These are phyloP conservation scores for Scaptodrosophila lebanonensis DNA, from an alignment of 1,140 invertebrate species.

Conservation along the genomic window DNA sequence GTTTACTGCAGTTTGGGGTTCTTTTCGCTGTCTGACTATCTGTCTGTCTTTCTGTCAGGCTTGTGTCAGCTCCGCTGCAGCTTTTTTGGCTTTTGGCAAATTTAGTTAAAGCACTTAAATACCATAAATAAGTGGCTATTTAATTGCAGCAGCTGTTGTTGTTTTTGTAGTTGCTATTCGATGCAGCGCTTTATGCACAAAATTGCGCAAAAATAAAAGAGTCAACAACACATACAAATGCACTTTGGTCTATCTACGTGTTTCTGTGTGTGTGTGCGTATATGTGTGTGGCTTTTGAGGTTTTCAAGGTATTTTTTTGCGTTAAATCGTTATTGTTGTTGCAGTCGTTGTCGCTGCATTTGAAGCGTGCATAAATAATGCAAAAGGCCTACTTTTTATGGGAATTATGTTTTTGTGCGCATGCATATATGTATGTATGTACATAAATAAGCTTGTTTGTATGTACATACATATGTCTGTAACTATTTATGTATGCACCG, in stretches of 20 bases:
- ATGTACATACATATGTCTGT: too few species aligned
- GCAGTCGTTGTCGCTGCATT: constrained; percentile 57
- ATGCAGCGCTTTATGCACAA: constrained; percentile 33
- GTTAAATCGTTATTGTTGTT: constrained; percentile 2
- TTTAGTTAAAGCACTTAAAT: constrained; percentile 51
- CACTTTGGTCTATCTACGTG: too few species aligned
- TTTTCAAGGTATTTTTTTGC: constrained; percentile 61
- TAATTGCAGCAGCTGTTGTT: constrained; percentile 47
- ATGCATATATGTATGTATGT: neutral
- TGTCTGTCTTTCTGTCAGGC: too few species aligned
- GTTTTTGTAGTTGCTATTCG: constrained; percentile 10
- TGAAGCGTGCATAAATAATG: constrained; percentile 69
- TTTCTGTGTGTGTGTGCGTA: constrained; percentile 45
- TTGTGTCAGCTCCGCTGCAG: too few species aligned
- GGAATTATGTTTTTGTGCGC: neutral
- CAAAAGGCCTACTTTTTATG: constrained; percentile 61
- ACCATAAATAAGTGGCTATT: constrained; percentile 71
- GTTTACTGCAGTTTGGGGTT: neutral
- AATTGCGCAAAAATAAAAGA: constrained; percentile 45
- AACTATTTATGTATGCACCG: too few species aligned
- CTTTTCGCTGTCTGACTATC: neutral
- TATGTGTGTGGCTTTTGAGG: constrained; percentile 68
- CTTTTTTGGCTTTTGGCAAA: constrained; percentile 28
- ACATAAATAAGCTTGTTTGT: too few species aligned
- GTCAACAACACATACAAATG: too few species aligned